phyloP scores from a whole-genome alignment of 1,140 invertebrate species.

The Leptestheria dahalacensis region DNA sequence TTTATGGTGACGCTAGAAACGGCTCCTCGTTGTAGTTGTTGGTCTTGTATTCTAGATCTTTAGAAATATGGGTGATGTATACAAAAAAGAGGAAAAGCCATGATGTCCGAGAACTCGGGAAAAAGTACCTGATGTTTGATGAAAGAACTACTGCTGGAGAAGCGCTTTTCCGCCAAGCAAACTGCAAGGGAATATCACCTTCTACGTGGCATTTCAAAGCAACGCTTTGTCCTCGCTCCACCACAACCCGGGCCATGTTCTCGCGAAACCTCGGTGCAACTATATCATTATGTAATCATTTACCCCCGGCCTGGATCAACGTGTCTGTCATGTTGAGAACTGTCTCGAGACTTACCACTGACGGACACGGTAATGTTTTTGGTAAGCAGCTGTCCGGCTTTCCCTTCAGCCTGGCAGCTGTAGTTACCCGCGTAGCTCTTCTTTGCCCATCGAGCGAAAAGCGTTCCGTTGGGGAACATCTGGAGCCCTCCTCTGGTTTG shows the following conservation, averaged over 20 bases:
- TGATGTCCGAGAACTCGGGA: neutral
- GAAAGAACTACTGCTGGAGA: neutral
- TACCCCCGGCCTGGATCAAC: too few species aligned
- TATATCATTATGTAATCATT: neutral
- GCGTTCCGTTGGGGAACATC: conserved; percentile 1
- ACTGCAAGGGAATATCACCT: neutral
- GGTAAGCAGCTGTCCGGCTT: conserved; percentile 69
- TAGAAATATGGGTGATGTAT: neutral
- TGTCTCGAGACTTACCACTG: conserved; percentile 46
- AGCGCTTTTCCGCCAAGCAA: conserved; percentile 4
- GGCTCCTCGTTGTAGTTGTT: neutral
- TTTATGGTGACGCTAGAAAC: neutral
- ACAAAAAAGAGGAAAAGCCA: too few species aligned
- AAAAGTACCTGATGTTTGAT: neutral
- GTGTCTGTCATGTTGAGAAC: neutral
- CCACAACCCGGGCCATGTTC: neutral
- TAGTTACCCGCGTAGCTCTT: conserved; percentile 77
- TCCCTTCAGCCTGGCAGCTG: conserved; percentile 80
- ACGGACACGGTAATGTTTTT: conserved; percentile 76
- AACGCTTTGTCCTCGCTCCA: neutral
- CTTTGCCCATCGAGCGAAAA: conserved; percentile 42
- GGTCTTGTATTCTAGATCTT: neutral
- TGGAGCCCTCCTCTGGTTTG: neutral
- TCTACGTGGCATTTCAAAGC: conserved; percentile 1
- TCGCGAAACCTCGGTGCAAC: conserved; percentile 7